A percentile compares a stretch with the other conserved stretches of the same genome.
Evolutionary conservation across 2,888 invertebrate species (phyloP).

Genomic region (Cactoblastis cactorum): DNA sequence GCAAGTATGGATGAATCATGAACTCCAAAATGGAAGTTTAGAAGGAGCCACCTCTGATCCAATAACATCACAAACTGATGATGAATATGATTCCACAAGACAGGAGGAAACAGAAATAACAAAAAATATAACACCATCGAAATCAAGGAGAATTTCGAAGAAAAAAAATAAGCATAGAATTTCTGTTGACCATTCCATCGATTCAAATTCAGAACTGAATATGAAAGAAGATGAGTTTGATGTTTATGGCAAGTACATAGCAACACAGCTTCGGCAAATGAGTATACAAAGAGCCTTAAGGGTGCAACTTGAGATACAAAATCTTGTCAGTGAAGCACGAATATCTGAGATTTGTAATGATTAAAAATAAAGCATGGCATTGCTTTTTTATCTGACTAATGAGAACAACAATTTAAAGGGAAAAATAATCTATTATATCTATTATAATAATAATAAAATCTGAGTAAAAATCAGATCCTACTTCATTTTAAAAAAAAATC

Average conservation of each 20-base stretch:
- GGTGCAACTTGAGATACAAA: constrained; percentile 52
- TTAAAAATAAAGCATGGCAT: constrained; percentile 8
- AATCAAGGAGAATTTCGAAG: constrained; percentile 44
- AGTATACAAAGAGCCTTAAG: constrained; percentile 46
- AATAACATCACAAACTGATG: constrained; percentile 32
- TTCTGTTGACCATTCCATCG: constrained; percentile 28
- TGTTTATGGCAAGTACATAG: constrained; percentile 59
- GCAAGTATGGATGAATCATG: constrained; percentile 51
- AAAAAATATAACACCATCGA: constrained; percentile 27
- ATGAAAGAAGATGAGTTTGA: constrained; percentile 57
- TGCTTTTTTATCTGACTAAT: no score
- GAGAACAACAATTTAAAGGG: no score
- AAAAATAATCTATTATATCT: no score
- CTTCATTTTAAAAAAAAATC: no score
- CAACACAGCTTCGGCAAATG: constrained; percentile 52
- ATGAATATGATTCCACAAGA: constrained; percentile 34
- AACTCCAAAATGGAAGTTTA: constrained; percentile 33
- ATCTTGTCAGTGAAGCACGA: constrained; percentile 51
- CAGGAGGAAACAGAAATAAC: constrained; percentile 32
- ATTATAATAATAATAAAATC: no score
- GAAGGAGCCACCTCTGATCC: constrained; percentile 33
- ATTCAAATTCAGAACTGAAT: constrained; percentile 26
- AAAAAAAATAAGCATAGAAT: constrained; percentile 43
- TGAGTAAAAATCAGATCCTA: no score
- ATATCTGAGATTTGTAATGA: constrained; percentile 35